phyloP scores from a whole-genome alignment of 2,888 invertebrate species.

The Hemithea aestivaria region DNA sequence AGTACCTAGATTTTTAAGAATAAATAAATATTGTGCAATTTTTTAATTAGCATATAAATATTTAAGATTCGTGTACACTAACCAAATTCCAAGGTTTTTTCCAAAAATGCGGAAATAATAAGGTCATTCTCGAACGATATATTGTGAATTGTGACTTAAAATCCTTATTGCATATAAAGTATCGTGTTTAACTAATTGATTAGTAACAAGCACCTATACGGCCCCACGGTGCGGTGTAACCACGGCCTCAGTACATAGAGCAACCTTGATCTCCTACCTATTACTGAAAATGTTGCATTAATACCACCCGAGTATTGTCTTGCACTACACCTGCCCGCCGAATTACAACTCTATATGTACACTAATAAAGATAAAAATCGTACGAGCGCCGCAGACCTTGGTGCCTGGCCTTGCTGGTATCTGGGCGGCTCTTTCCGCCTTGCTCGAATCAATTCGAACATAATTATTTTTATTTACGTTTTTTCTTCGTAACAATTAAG shows the following conservation, averaged over 20 bases:
- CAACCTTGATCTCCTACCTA: slow-evolving; percentile 74
- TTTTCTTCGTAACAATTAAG: slow-evolving; percentile 27
- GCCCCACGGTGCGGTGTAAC: slow-evolving; percentile 15
- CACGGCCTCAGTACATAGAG: slow-evolving; percentile 33
- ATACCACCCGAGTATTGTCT: slow-evolving; percentile 68
- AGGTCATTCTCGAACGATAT: slow-evolving; percentile 1
- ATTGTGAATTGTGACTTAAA: slow-evolving; percentile 1
- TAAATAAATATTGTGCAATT: neutral
- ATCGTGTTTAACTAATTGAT: slow-evolving; percentile 7
- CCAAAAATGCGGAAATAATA: slow-evolving; percentile 6
- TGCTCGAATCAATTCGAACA: slow-evolving; percentile 72
- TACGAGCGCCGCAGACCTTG: slow-evolving; percentile 58
- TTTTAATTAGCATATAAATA: slow-evolving; percentile 3
- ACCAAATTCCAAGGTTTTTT: slow-evolving; percentile 6
- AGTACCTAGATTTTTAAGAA: neutral
- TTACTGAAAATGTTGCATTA: slow-evolving; percentile 76
- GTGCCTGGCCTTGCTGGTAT: slow-evolving; percentile 68
- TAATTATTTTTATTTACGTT: slow-evolving; percentile 58
- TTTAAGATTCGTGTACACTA: slow-evolving; percentile 2
- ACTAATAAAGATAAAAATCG: slow-evolving; percentile 35
- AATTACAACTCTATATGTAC: slow-evolving; percentile 39
- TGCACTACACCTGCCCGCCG: slow-evolving; percentile 38
- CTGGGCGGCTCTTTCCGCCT: slow-evolving; percentile 76
- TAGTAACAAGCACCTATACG: slow-evolving; percentile 10
- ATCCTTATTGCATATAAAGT: slow-evolving; percentile 4